Evolutionary conservation across 1,140 invertebrate species (phyloP).

Genomic region (Lethocerus indicus): DNA sequence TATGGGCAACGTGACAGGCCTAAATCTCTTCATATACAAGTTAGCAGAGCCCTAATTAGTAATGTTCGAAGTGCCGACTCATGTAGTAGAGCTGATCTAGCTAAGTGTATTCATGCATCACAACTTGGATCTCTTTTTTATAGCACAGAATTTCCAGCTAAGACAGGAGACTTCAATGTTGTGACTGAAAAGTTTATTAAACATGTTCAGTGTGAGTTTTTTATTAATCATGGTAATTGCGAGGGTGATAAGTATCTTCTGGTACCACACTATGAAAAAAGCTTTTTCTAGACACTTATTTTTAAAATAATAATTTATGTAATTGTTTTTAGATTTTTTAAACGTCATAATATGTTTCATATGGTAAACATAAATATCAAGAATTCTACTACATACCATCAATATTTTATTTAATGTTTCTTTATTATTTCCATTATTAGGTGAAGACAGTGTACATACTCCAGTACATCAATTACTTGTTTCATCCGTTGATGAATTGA

Average conservation of each 20-base stretch:
- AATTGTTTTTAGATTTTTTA: background rate
- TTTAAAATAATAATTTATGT: too few relatives aligned
- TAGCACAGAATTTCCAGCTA: slow-evolving; percentile 50
- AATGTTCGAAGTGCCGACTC: slow-evolving; percentile 55
- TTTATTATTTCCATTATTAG: slow-evolving; percentile 22
- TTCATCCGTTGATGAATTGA: slow-evolving; percentile 28
- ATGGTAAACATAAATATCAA: background rate
- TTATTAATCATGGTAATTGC: background rate
- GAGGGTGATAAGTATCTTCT: background rate
- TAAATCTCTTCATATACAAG: slow-evolving; percentile 61
- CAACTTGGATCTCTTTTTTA: slow-evolving; percentile 57
- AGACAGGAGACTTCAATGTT: slow-evolving; percentile 40
- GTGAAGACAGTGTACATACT: slow-evolving; percentile 31
- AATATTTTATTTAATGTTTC: background rate
- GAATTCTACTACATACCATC: background rate
- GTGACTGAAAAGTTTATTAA: slow-evolving; percentile 58
- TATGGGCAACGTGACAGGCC: slow-evolving; percentile 63
- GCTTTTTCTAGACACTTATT: too few relatives aligned
- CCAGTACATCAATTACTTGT: slow-evolving; percentile 24
- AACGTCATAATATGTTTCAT: background rate
- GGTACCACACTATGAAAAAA: too few relatives aligned
- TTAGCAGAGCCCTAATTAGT: slow-evolving; percentile 58
- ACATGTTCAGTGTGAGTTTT: slow-evolving; percentile 42
- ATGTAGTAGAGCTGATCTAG: slow-evolving; percentile 50
- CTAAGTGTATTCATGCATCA: slow-evolving; percentile 51